phyloP scores from a whole-genome alignment of 2,113 vertebrate genomes.

The Balaeniceps rex region DNA sequence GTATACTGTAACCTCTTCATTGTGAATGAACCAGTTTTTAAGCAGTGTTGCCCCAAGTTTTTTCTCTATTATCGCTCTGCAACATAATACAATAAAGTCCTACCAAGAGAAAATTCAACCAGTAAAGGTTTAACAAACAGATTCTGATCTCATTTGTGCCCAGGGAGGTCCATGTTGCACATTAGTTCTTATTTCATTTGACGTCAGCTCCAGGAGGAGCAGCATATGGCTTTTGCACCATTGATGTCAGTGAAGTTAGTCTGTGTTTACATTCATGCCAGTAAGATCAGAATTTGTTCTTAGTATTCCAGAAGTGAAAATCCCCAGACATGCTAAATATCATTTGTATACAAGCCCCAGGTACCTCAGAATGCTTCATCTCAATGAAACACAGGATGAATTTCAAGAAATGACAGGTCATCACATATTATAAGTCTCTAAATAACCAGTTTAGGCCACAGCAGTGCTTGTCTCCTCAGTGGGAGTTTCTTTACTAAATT shows the following conservation, averaged over 20 bases:
- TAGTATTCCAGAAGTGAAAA: conserved; percentile 3
- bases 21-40: not conserved
- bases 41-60: not conserved
- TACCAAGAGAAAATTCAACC: not conserved
- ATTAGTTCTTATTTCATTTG: not conserved
- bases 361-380: not conserved
- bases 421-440: not conserved
- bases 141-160: not conserved
- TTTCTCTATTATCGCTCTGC: not conserved
- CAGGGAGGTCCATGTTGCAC: not conserved
- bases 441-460: not conserved
- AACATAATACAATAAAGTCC: not conserved
- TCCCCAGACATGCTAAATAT: not conserved
- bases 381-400: not conserved
- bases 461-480: not conserved
- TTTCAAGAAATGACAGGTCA: not conserved
- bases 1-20: not conserved
- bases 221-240: not conserved
- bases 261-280: not conserved
- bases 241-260: not conserved
- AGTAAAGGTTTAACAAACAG: not conserved
- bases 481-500: not conserved
- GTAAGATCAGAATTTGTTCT: not conserved
- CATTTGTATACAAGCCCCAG: not conserved
- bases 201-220: not conserved